Evolutionary conservation across 1,140 invertebrate genomes (phyloP).

Genomic region (Stegodyphus dumicola): DNA sequence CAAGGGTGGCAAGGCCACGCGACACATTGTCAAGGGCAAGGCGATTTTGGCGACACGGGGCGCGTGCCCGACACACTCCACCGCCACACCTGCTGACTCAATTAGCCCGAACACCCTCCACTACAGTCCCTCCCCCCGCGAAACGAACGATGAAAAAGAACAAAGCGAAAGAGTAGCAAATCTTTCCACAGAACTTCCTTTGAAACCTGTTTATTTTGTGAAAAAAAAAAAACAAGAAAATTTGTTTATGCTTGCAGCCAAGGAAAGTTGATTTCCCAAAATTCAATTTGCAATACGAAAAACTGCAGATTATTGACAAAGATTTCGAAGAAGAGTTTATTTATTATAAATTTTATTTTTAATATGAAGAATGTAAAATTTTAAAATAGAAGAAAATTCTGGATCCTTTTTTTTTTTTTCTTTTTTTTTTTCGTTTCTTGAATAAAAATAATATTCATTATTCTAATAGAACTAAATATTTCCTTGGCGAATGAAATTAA

Average conservation of each 20-base stretch:
- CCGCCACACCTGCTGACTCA: slow-evolving; percentile 15
- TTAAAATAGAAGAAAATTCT: no score
- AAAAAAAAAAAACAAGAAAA: no score
- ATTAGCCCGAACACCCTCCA: not conserved
- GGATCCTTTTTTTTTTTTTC: no score
- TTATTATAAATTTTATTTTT: no score
- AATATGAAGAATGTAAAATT: no score
- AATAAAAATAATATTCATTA: no score
- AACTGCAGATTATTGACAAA: not conserved
- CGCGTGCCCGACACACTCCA: slow-evolving; percentile 47
- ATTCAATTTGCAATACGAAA: not conserved
- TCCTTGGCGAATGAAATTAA: no score
- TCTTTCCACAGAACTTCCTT: not conserved
- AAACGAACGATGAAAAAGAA: not conserved
- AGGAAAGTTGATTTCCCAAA: not conserved
- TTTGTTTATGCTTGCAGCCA: not conserved
- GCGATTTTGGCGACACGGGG: slow-evolving; percentile 44
- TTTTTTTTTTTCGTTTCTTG: no score
- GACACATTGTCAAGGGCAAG: slow-evolving; percentile 52
- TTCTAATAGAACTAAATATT: no score
- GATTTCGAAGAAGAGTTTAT: not conserved
- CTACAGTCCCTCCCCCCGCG: not conserved
- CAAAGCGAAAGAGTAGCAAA: not conserved
- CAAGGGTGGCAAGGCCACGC: slow-evolving; percentile 39
- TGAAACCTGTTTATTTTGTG: not conserved